phyloP scores from a whole-genome alignment of 2,797 vertebrate species.

The Falco berigora region DNA sequence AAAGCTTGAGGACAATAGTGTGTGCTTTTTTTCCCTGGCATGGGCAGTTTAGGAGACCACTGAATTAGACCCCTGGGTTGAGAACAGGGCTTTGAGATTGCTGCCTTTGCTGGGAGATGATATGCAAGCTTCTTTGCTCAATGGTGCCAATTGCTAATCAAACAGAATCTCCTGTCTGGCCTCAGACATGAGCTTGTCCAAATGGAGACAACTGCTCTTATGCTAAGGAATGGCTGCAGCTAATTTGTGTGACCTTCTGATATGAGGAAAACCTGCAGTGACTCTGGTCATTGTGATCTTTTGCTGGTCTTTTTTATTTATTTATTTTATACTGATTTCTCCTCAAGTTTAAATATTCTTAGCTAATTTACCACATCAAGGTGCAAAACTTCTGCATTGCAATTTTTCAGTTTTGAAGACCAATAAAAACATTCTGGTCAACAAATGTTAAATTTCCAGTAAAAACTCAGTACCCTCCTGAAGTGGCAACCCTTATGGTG shows the following conservation, averaged over 20 bases:
- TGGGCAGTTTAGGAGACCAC: not conserved
- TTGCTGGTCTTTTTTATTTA: not conserved
- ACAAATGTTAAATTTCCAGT: slow-evolving; percentile 71
- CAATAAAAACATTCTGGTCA: slow-evolving; percentile 60
- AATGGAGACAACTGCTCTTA: not conserved
- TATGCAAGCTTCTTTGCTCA: not conserved
- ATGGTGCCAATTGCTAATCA: not conserved
- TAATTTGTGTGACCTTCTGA: not conserved
- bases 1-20: not conserved
- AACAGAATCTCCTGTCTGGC: not conserved
- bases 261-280: not conserved
- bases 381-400: slow-evolving; percentile 68
- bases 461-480: slow-evolving; percentile 65
- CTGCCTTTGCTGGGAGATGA: not conserved
- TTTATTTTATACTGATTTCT: not conserved
- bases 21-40: not conserved
- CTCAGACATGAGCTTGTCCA: not conserved
- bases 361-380: slow-evolving; percentile 72
- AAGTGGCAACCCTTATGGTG: slow-evolving; percentile 59
- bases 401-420: slow-evolving; percentile 65
- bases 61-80: not conserved
- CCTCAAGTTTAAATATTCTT: slow-evolving; percentile 61
- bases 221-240: not conserved
- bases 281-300: not conserved
- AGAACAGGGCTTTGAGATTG: not conserved